Evolutionary conservation across 1,140 invertebrate genomes (phyloP).

Genomic region (Episyrphus balteatus): DNA sequence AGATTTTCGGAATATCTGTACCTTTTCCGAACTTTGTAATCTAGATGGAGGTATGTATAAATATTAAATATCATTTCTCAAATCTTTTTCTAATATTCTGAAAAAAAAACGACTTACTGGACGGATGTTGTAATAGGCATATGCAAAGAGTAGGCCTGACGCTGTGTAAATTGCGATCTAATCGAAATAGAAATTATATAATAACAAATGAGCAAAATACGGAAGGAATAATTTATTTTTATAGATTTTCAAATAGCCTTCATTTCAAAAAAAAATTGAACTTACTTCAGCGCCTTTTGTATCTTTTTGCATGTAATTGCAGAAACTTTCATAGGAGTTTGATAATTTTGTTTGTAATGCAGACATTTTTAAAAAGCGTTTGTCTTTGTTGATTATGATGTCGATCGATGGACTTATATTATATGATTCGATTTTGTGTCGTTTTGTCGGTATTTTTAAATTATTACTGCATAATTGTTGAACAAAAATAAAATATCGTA

Average conservation of each 20-base stretch:
- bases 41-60: background rate
- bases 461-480: too few relatives aligned
- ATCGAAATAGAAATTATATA: background rate
- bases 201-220: background rate
- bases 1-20: background rate
- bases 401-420: too few relatives aligned
- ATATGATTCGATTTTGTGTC: too few relatives aligned
- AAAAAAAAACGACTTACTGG: background rate
- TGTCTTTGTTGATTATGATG: too few relatives aligned
- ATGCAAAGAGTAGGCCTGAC: background rate
- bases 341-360: background rate
- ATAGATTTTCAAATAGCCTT: too few relatives aligned
- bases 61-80: background rate
- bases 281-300: constrained; percentile 1
- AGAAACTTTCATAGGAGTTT: background rate
- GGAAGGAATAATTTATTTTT: background rate
- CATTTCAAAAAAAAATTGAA: background rate
- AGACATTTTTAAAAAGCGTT: too few relatives aligned
- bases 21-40: constrained; percentile 1
- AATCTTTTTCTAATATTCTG: too few relatives aligned
- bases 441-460: too few relatives aligned
- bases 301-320: constrained; percentile 1
- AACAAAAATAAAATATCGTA: too few relatives aligned
- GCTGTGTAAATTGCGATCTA: background rate
- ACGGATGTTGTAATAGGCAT: background rate